Evolutionary conservation across 1,140 invertebrate species (phyloP), one percentile per base, ranked within the genome.

Genomic region (Drosophila ironensis): DNA sequence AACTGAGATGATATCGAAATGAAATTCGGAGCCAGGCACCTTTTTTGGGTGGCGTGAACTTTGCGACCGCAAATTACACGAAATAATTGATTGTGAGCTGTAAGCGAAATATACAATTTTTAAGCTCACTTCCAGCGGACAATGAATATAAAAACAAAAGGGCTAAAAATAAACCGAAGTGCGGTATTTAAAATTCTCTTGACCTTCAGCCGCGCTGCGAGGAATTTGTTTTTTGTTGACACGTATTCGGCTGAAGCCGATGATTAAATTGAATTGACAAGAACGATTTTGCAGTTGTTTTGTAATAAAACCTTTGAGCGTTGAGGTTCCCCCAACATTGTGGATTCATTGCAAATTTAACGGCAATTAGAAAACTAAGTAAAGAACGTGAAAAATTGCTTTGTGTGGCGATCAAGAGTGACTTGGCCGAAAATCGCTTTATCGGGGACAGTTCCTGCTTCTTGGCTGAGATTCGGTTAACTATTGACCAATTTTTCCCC

Each of bases 331-430:
- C 20, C 35, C n/a, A 3, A 40, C 25, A 20, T 57, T 33, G 14
- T 5, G 24, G 72, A 63, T 82, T 63, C 41, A 56, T 54, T 76
- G 60, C 59, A 71, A 75, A 77, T 82, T 69, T 84, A 64, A 69
- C 53, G 78, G 72, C 77, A 84, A 84, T 82, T 82, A 72, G 52
- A 22, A 48, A 76, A 64, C 53, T 64, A 69, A 77, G 64, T 69
- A 69, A 69, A 28, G 45, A 69, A 56, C 52, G 37, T 25, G 33
- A 16, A 56, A 12, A 53, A 42, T 45, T 19, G 27, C 37, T 69
- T 69, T 27, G 35, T 59, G n/a, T 22, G 25, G 1, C 8, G 20
- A 45, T 9, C 8, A 25, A 17, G 41, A 56, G 50, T 82, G 77
- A 81, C 38, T 82, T 54, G 48, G 19, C 76, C 82, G 33, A 68